These are phyloP conservation scores for Seriola rivoliana DNA, from an alignment of 2,113 vertebrate genomes.

Conservation along the genomic window DNA sequence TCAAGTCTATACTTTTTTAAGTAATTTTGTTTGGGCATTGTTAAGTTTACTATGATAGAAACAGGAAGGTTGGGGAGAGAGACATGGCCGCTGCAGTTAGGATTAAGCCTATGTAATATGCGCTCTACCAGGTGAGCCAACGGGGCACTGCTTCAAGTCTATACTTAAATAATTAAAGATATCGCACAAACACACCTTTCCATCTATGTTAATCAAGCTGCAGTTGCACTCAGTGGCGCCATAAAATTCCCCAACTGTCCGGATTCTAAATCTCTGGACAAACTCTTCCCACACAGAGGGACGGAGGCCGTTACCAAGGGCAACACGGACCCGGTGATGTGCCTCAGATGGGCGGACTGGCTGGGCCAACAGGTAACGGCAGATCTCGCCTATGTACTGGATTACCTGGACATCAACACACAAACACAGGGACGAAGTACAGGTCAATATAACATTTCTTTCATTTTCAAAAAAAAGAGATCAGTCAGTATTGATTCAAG, in stretches of 20 bases:
- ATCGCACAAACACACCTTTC: conserved; percentile 84
- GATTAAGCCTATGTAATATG: too few relatives aligned
- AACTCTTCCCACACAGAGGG: conserved; percentile 92
- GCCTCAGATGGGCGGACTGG: conserved; percentile 80
- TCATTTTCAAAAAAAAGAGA: neutral
- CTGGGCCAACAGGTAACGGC: conserved; percentile 91
- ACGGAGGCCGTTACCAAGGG: conserved; percentile 90
- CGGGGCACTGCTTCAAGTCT: neutral
- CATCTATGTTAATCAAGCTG: conserved; percentile 92
- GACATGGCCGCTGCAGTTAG: too few relatives aligned
- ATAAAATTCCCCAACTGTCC: conserved; percentile 91
- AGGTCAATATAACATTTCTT: too few relatives aligned
- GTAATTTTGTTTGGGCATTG: too few relatives aligned
- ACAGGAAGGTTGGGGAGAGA: too few relatives aligned
- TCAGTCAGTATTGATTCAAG: neutral
- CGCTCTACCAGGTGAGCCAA: too few relatives aligned
- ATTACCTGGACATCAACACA: conserved; percentile 82
- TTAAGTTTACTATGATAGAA: too few relatives aligned
- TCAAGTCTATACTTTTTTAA: neutral
- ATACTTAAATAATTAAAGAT: neutral
- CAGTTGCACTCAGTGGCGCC: conserved; percentile 96
- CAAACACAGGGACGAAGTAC: neutral
- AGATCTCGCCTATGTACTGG: conserved; percentile 95
- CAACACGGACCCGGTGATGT: conserved; percentile 87
- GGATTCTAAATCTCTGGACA: conserved; percentile 85